phyloP scores from a whole-genome alignment of 2,888 invertebrate species.

The Ametastegia equiseti region DNA sequence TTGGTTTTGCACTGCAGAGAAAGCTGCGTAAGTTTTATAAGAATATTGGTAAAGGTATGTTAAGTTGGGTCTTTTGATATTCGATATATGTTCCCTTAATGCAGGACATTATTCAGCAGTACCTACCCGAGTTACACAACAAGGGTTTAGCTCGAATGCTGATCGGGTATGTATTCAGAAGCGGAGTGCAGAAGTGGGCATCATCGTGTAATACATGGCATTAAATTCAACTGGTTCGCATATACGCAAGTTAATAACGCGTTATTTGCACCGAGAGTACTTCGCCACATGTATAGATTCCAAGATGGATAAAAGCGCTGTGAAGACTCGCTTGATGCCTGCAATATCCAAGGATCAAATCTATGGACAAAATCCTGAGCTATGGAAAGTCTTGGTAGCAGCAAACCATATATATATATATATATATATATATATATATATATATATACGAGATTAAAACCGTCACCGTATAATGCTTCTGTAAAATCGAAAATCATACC shows the following conservation, averaged over 20 bases:
- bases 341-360: neutral
- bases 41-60: too few species aligned
- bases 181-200: constrained; percentile 63
- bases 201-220: constrained; percentile 70
- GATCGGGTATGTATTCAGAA: constrained; percentile 63
- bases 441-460: too few species aligned
- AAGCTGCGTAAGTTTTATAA: too few species aligned
- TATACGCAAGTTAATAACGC: constrained; percentile 62
- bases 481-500: constrained; percentile 43
- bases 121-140: constrained; percentile 11
- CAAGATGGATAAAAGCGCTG: constrained; percentile 9
- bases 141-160: neutral
- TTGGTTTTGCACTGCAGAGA: too few species aligned
- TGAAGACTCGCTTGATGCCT: neutral
- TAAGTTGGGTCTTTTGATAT: neutral
- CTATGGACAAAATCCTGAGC: neutral
- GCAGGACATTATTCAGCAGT: too few species aligned
- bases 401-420: too few species aligned
- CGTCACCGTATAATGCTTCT: constrained; percentile 7
- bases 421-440: too few species aligned
- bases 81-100: neutral
- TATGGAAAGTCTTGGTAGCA: neutral
- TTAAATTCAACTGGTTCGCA: constrained; percentile 61
- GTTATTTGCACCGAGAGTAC: constrained; percentile 62
- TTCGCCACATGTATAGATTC: constrained; percentile 27